Conservation (phyloP, 2,888 invertebrate genomes). For the Iphiclides podalirius region DNA sequence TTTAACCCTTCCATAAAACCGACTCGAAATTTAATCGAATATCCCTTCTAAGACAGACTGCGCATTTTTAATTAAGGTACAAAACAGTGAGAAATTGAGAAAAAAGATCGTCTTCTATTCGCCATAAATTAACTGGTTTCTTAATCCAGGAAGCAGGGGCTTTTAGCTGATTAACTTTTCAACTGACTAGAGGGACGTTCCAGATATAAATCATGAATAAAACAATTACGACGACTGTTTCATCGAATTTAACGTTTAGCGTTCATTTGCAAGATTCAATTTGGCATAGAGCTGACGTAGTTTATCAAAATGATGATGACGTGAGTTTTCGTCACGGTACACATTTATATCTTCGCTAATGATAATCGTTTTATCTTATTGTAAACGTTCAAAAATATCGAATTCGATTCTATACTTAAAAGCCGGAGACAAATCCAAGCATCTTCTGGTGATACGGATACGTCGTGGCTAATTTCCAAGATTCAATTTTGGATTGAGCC, state of each 20-base stretch:
- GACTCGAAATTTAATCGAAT: conserved; percentile 24
- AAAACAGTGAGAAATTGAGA: conserved; percentile 38
- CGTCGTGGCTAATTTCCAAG: too few relatives aligned
- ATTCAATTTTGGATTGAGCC: too few relatives aligned
- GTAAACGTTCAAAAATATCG: too few relatives aligned
- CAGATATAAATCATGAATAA: conserved; percentile 69
- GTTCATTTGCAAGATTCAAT: conserved; percentile 8
- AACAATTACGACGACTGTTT: conserved; percentile 67
- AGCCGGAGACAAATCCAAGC: too few relatives aligned
- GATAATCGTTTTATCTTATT: too few relatives aligned
- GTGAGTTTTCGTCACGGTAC: too few relatives aligned
- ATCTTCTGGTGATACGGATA: too few relatives aligned
- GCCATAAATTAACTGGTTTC: conserved; percentile 67
- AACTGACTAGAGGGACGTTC: conserved; percentile 61
- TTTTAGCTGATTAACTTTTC: conserved; percentile 77
- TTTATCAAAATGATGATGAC: neutral
- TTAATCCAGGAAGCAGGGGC: conserved; percentile 61
- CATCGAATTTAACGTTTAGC: conserved; percentile 38
- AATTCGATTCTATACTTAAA: too few relatives aligned
- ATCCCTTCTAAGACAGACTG: conserved; percentile 20
- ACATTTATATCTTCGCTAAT: too few relatives aligned
- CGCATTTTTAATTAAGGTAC: conserved; percentile 51
- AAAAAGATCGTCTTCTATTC: conserved; percentile 53
- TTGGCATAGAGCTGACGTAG: neutral
- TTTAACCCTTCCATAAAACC: conserved; percentile 24